Evolutionary conservation across 2,888 invertebrate species (phyloP).

Genomic region (Diarsia brunnea): DNA sequence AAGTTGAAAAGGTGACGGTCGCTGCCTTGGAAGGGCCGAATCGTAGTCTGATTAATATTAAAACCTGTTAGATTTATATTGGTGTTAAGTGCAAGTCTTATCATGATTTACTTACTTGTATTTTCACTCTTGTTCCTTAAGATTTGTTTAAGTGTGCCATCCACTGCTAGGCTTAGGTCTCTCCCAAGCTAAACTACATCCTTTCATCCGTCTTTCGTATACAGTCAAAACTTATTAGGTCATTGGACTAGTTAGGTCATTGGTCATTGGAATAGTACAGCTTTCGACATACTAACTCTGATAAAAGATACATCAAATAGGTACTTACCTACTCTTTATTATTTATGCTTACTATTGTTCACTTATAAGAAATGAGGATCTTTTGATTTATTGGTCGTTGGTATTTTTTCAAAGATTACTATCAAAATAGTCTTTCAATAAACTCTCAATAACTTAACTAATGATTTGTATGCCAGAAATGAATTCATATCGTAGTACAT

Average conservation of each 20-base stretch:
- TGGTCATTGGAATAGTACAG: not conserved
- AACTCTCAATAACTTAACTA: not conserved
- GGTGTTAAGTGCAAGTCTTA: not conserved
- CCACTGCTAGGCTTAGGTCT: not conserved
- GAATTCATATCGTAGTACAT: not conserved
- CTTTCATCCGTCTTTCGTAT: not conserved
- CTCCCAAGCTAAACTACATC: not conserved
- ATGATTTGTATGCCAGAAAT: not conserved
- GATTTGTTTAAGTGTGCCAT: too few relatives aligned
- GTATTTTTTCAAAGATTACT: not conserved
- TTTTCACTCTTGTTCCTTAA: not conserved
- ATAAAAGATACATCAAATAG: not conserved
- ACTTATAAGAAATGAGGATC: not conserved
- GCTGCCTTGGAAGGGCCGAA: constrained; percentile 52
- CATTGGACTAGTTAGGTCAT: not conserved
- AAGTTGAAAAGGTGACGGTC: constrained; percentile 60
- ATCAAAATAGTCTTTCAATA: not conserved
- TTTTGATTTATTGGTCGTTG: not conserved
- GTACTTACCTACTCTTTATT: too few relatives aligned
- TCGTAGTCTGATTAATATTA: constrained; percentile 12
- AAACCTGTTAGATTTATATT: constrained; percentile 33
- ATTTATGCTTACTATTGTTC: too few relatives aligned
- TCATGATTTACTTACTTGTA: not conserved
- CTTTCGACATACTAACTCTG: not conserved
- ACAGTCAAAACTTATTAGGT: not conserved